Evolutionary conservation across 2,797 vertebrate species (phyloP).

Genomic region (Pipistrellus nathusii): DNA sequence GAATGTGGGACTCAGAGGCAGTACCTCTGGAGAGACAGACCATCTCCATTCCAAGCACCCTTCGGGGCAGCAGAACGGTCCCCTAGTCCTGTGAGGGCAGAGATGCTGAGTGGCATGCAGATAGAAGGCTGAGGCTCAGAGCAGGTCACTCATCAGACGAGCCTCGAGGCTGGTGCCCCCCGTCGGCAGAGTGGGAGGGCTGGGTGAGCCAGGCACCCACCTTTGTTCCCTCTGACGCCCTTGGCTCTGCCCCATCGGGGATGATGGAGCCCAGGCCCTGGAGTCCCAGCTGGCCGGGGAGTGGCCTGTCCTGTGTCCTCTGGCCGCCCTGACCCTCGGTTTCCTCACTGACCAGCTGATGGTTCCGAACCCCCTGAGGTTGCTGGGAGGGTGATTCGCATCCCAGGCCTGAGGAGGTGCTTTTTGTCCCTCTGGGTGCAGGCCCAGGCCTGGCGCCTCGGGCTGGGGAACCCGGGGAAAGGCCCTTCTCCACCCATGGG

Average conservation of each 20-base stretch:
- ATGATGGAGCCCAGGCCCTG: not conserved
- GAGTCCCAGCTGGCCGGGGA: not conserved
- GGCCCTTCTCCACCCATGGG: not conserved
- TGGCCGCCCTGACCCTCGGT: not conserved
- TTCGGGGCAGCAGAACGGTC: not conserved
- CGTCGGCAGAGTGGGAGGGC: not conserved
- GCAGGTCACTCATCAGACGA: not conserved
- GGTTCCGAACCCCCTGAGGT: not conserved
- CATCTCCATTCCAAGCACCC: not conserved
- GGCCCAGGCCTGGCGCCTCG: not conserved
- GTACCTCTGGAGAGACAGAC: not conserved
- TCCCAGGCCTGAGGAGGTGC: not conserved
- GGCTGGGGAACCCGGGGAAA: not conserved
- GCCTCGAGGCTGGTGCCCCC: not conserved
- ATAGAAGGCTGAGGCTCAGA: not conserved
- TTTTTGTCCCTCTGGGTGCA: not conserved
- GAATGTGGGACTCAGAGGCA: not conserved
- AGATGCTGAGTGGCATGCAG: not conserved
- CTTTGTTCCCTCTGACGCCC: not conserved
- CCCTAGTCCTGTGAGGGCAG: not conserved
- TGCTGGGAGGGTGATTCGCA: not conserved
- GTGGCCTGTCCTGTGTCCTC: not conserved
- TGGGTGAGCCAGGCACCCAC: not conserved
- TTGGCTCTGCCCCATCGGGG: not conserved
- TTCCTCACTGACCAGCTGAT: not conserved